These are phyloP conservation scores for Drosophila virilis DNA, from an alignment of 1,140 invertebrate genomes.

Conservation along the genomic window DNA sequence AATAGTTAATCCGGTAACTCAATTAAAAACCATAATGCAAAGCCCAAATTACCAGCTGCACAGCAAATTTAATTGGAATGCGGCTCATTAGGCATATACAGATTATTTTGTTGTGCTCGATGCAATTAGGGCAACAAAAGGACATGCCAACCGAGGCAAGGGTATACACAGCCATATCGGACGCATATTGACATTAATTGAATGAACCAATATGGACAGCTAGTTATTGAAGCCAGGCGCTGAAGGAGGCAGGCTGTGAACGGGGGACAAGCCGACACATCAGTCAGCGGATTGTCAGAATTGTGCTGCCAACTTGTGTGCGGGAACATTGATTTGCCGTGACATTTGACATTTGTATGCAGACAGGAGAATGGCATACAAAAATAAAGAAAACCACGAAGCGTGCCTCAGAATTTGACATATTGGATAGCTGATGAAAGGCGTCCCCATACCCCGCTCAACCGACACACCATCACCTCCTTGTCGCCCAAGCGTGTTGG, in stretches of 20 bases:
- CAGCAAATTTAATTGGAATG: constrained; percentile 52
- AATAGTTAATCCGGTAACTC: constrained; percentile 2
- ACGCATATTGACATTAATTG: constrained; percentile 71
- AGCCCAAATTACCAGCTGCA: constrained; percentile 11
- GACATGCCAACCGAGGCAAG: constrained; percentile 48
- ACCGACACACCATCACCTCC: not conserved
- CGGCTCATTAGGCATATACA: constrained; percentile 54
- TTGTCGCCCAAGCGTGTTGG: not conserved
- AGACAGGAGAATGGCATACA: constrained; percentile 6
- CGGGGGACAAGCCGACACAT: constrained; percentile 23
- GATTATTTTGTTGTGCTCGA: constrained; percentile 47
- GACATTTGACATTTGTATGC: constrained; percentile 71
- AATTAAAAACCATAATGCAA: constrained; percentile 32
- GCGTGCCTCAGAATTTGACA: constrained; percentile 66
- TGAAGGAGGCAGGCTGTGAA: not conserved
- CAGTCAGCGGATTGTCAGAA: constrained; percentile 22
- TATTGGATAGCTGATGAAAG: constrained; percentile 63
- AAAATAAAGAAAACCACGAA: constrained; percentile 31
- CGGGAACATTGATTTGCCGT: constrained; percentile 52
- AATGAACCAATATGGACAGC: constrained; percentile 71
- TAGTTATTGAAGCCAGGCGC: constrained; percentile 47
- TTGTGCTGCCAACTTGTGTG: constrained; percentile 36
- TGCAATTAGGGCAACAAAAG: constrained; percentile 55
- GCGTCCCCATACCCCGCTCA: not conserved
- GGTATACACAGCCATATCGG: constrained; percentile 14